Evolutionary conservation across 2,113 vertebrate genomes (phyloP), one percentile per base, ranked within the genome.

Genomic region (Ciconia stormi): DNA sequence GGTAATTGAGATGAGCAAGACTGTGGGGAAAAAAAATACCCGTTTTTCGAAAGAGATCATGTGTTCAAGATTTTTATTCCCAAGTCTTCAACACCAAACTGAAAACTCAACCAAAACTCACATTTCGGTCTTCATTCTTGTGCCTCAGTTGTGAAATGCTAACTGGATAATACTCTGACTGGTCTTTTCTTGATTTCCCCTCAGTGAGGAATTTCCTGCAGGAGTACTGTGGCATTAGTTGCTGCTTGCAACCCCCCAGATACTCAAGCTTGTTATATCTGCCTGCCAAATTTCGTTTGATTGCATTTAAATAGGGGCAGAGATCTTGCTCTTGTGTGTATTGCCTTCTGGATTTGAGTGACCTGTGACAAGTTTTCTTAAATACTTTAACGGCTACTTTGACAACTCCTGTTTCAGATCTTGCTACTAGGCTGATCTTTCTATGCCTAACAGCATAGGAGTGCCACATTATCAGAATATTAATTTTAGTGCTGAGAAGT

Each of bases 1-100:
- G 13, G 47, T 80, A 47, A 63, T 52, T 50, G 58, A 80, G 61
- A 49, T 2, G 2, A 65, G 32, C 3, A 6, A 71, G 40, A 38
- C 4, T 62, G 2, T 2, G 3, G 11, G 3, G 32, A 16, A 23
- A 49, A 21, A 11, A 61, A 47, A 34, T 38, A 52, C 0, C 13
- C 14, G 0, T 36, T 69, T 69, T 82, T 69, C 40, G 29, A 21
- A 27, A 83, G 34, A 66, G 16, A 8, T 46, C 0, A 0, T 36
- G 16, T 26, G 6, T 78, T 95, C 40, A 38, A 40, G 38, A 16
- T 73, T 70, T 82, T 82, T 74, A 61, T 82, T 82, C 16, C 11
- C 16, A 79, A 15, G 7, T 89, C 71, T 63, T 80, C n/a, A 63
- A 62, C 2, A 34, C 17, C 40, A 84, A 53, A 13, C 30, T 78